Conservation (phyloP, 2,797 vertebrate genomes). For the Helarctos malayanus region DNA sequence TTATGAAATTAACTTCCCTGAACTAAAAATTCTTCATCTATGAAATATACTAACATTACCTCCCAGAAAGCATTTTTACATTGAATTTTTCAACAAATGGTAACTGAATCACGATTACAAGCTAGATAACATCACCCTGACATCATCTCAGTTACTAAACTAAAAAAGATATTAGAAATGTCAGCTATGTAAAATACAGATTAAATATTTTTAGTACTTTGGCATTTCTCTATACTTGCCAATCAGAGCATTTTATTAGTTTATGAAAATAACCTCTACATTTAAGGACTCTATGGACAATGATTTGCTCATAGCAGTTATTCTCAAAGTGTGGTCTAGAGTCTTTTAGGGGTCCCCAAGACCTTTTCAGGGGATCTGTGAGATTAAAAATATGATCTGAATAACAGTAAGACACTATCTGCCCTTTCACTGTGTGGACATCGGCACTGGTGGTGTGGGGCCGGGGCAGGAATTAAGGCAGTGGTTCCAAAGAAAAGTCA, state of each 20-base stretch:
- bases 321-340: background rate
- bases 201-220: background rate
- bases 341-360: background rate
- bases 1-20: background rate
- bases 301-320: background rate
- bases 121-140: background rate
- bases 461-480: background rate
- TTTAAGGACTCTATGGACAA: background rate
- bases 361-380: background rate
- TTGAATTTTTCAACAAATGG: background rate
- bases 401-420: background rate
- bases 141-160: background rate
- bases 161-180: background rate
- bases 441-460: background rate
- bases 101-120: background rate
- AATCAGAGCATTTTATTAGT: background rate
- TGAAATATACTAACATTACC: background rate
- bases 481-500: background rate
- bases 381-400: background rate
- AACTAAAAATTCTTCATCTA: background rate
- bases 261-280: background rate
- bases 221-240: background rate
- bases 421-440: background rate
- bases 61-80: background rate
- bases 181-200: background rate